These are phyloP conservation scores for Pristionchus mayeri DNA, from an alignment of 2,888 invertebrate genomes.

Conservation along the genomic window DNA sequence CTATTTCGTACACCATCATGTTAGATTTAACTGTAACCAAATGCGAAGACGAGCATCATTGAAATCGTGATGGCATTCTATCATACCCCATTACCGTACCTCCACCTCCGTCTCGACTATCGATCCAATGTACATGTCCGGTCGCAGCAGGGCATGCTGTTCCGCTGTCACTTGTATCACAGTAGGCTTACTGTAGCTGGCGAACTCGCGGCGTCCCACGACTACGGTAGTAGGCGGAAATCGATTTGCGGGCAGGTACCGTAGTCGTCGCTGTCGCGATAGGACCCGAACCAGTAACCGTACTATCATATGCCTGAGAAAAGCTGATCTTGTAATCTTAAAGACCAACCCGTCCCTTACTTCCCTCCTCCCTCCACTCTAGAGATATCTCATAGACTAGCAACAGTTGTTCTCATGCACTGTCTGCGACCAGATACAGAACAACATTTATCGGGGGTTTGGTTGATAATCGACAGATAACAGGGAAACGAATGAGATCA, in stretches of 20 bases:
- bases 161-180: too few relatives aligned
- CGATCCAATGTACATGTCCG: conserved; percentile 95
- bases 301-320: background rate
- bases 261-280: background rate
- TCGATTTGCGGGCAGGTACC: conserved; percentile 2
- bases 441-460: too few relatives aligned
- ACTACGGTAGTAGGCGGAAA: background rate
- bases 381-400: background rate
- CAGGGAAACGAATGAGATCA: too few relatives aligned
- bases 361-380: too few relatives aligned
- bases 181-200: conserved; percentile 31
- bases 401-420: background rate
- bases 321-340: too few relatives aligned
- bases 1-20: too few relatives aligned
- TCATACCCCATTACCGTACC: conserved; percentile 1
- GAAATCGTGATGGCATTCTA: background rate
- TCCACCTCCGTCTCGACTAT: conserved; percentile 57
- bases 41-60: too few relatives aligned
- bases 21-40: too few relatives aligned
- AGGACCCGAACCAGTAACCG: conserved; percentile 15
- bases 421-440: too few relatives aligned
- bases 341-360: background rate
- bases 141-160: conserved; percentile 95
- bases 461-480: too few relatives aligned
- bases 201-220: background rate